These are phyloP conservation scores for Mesorhabditis sp. DNA, from an alignment of 2,888 invertebrate genomes.

Conservation along the genomic window DNA sequence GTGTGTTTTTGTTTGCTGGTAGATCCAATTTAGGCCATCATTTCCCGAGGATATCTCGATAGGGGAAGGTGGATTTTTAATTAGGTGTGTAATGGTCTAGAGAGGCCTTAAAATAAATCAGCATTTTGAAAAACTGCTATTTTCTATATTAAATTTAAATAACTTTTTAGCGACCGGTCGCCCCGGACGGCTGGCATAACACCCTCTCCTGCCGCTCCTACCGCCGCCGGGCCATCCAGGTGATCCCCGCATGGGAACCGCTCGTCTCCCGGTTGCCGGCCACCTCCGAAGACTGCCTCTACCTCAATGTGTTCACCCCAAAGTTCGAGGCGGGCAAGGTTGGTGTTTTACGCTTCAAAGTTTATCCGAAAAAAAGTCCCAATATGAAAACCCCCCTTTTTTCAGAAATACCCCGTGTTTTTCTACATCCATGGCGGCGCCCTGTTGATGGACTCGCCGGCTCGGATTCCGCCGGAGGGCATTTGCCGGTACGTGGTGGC, in stretches of 20 bases:
- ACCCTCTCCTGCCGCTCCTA: constrained; percentile 30
- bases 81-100: too few species aligned
- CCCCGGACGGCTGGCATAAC: constrained; percentile 29
- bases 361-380: too few species aligned
- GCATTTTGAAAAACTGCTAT: too few species aligned
- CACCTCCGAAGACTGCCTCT: constrained; percentile 45
- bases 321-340: constrained; percentile 24
- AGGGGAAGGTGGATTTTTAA: too few species aligned
- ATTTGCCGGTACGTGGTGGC: constrained; percentile 21
- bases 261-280: constrained; percentile 20
- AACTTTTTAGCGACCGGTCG: constrained; percentile 40
- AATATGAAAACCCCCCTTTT: background rate
- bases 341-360: background rate
- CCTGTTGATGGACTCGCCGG: constrained; percentile 40
- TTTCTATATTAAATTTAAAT: too few species aligned
- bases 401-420: constrained; percentile 47
- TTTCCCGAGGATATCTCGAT: too few species aligned
- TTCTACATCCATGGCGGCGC: constrained; percentile 56
- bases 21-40: background rate
- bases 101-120: too few species aligned
- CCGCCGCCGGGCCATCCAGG: constrained; percentile 39
- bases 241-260: constrained; percentile 39
- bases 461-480: constrained; percentile 33
- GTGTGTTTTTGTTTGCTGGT: too few species aligned
- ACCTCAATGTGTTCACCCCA: constrained; percentile 47